These are phyloP conservation scores for Syngnathus scovelli DNA, from an alignment of 2,113 vertebrate genomes.

Conservation along the genomic window DNA sequence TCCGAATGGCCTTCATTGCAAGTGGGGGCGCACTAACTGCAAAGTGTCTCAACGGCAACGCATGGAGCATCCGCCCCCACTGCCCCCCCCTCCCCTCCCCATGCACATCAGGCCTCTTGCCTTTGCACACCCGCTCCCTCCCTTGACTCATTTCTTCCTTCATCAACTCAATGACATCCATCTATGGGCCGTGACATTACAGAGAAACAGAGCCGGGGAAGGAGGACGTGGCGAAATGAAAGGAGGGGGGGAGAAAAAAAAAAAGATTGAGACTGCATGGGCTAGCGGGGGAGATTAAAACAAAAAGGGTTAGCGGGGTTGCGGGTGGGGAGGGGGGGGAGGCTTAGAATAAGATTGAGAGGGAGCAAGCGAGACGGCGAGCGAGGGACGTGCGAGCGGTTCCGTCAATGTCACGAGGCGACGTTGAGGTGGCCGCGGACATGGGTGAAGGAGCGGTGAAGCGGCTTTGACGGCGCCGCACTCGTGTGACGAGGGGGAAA, in stretches of 20 bases:
- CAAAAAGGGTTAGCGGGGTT: constrained; percentile 42
- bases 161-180: constrained; percentile 72
- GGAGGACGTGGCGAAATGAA: constrained; percentile 3
- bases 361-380: constrained; percentile 45
- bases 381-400: constrained; percentile 60
- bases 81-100: constrained; percentile 28
- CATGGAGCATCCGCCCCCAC: constrained; percentile 38
- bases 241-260: background rate
- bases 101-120: constrained; percentile 23
- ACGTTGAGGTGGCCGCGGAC: constrained; percentile 47
- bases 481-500: constrained; percentile 59
- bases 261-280: constrained; percentile 29
- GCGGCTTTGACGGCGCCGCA: constrained; percentile 64
- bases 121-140: constrained; percentile 45
- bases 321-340: constrained; percentile 21
- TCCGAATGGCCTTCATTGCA: constrained; percentile 41
- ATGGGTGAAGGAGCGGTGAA: constrained; percentile 65
- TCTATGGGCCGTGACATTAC: constrained; percentile 72
- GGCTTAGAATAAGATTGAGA: constrained; percentile 48
- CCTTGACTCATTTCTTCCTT: constrained; percentile 64
- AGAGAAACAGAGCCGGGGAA: constrained; percentile 55
- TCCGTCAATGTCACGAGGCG: constrained; percentile 65
- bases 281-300: constrained; percentile 50
- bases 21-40: constrained; percentile 45
- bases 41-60: constrained; percentile 42